phyloP scores from a whole-genome alignment of 2,113 vertebrate genomes.

The Merops nubicus region DNA sequence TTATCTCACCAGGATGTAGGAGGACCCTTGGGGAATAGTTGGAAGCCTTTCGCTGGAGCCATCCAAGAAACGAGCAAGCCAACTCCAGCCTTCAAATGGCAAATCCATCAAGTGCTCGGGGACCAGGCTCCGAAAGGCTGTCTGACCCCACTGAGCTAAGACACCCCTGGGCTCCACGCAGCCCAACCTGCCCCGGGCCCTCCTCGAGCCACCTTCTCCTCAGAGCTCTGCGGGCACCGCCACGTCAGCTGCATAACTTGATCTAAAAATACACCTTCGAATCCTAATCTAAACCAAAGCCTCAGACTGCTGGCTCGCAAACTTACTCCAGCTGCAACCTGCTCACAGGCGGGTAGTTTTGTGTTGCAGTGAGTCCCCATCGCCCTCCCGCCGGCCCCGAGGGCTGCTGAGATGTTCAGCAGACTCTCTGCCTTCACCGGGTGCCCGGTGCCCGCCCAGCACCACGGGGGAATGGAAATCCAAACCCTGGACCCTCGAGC shows the following conservation, averaged over 20 bases:
- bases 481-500: neutral
- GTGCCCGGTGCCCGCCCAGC: neutral
- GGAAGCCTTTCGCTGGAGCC: constrained; percentile 30
- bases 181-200: neutral
- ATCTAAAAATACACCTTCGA: neutral
- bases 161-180: fast-evolving
- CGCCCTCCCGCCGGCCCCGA: neutral
- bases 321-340: neutral
- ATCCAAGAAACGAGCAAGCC: neutral
- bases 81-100: neutral
- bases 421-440: neutral
- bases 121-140: fast-evolving
- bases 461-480: neutral
- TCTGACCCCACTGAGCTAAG: fast-evolving
- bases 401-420: neutral
- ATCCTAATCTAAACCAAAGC: neutral
- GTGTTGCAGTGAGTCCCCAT: neutral
- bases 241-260: fast-evolving
- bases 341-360: neutral
- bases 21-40: constrained; percentile 32
- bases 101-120: neutral
- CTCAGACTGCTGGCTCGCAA: neutral
- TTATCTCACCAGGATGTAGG: constrained; percentile 70
- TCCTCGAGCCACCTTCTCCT: neutral
- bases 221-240: neutral